These are phyloP conservation scores for Bugula neritina DNA, from an alignment of 2,888 invertebrate species.

Conservation along the genomic window DNA sequence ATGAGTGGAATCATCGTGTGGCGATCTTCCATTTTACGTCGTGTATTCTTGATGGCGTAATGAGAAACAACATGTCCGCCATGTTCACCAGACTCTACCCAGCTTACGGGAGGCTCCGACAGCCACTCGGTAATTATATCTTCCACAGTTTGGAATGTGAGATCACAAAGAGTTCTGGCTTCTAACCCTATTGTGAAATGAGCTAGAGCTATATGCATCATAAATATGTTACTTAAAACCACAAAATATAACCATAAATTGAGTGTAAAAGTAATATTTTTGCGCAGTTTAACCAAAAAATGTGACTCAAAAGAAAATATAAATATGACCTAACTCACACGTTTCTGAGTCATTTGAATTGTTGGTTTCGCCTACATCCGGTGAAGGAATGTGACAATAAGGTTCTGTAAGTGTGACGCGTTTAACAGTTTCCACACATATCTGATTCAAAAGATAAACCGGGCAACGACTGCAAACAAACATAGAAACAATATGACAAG, in stretches of 20 bases:
- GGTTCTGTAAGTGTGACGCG: too few species aligned
- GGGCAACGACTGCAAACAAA: slow-evolving; percentile 11
- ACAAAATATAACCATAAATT: too few species aligned
- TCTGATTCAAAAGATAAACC: neutral
- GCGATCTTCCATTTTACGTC: slow-evolving; percentile 86
- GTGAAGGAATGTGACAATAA: too few species aligned
- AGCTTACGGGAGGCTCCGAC: neutral
- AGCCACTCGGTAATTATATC: neutral
- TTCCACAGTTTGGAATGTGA: neutral
- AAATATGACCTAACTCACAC: too few species aligned
- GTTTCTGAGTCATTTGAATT: too few species aligned
- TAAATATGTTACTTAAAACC: too few species aligned
- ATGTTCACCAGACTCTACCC: slow-evolving; percentile 29
- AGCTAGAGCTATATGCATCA: too few species aligned
- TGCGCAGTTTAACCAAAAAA: too few species aligned
- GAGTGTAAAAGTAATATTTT: too few species aligned
- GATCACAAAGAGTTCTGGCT: neutral
- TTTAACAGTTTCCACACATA: neutral
- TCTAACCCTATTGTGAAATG: neutral
- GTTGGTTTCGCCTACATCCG: too few species aligned
- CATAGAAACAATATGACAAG: too few species aligned
- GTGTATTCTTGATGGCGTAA: slow-evolving; percentile 71
- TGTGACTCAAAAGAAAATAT: too few species aligned
- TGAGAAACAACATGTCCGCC: slow-evolving; percentile 56
- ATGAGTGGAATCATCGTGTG: slow-evolving; percentile 77